Evolutionary conservation across 2,888 invertebrate genomes (phyloP).

Genomic region (Pelosia muscerda): DNA sequence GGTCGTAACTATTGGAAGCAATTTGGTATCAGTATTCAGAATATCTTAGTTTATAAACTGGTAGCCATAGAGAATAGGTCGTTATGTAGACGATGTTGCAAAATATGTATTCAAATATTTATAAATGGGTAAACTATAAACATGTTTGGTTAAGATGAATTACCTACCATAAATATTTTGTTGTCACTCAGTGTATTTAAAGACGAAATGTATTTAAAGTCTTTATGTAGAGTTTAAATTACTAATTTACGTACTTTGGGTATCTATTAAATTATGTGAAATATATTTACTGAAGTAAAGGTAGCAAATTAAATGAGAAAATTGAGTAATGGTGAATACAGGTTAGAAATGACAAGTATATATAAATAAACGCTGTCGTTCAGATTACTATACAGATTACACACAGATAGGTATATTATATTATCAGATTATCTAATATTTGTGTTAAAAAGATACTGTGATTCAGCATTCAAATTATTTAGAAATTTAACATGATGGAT

Average conservation of each 20-base stretch:
- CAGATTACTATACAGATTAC: no score
- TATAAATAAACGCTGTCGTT: no score
- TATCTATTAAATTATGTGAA: conserved; percentile 21
- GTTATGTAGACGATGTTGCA: conserved; percentile 60
- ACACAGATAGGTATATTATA: no score
- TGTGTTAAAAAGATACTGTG: no score
- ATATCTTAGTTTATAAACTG: conserved; percentile 64
- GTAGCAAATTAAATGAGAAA: background rate
- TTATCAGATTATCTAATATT: no score
- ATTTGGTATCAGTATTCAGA: conserved; percentile 69
- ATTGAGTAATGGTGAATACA: no score
- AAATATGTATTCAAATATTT: conserved; percentile 73
- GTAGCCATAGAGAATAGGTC: conserved; percentile 57
- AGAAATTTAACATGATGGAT: no score
- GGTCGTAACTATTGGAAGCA: conserved; percentile 72
- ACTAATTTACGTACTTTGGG: conserved; percentile 3
- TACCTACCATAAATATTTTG: conserved; percentile 54
- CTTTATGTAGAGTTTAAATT: conserved; percentile 23
- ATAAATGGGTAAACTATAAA: conserved; percentile 68
- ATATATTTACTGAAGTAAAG: background rate
- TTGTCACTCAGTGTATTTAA: conserved; percentile 53
- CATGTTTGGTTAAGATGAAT: conserved; percentile 61
- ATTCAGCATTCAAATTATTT: no score
- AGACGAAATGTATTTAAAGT: conserved; percentile 25
- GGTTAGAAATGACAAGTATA: no score